These are phyloP conservation scores for Epinephelus coioides DNA, from an alignment of 2,797 vertebrate species.

Conservation along the genomic window DNA sequence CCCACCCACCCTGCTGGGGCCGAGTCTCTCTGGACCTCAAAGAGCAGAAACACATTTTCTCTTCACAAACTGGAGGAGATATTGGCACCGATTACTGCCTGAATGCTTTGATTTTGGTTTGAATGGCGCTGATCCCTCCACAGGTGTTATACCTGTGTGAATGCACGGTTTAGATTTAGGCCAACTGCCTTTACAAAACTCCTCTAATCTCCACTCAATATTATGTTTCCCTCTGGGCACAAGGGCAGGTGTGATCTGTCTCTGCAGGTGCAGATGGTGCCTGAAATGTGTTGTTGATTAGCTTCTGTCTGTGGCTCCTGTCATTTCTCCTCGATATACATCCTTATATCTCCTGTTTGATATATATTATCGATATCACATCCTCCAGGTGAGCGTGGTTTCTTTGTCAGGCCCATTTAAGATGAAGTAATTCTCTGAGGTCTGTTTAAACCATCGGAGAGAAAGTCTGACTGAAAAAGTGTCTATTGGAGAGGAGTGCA, in stretches of 20 bases:
- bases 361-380: constrained; percentile 44
- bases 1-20: constrained; percentile 74
- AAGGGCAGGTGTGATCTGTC: constrained; percentile 69
- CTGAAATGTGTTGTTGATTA: constrained; percentile 53
- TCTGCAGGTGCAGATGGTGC: constrained; percentile 75
- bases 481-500: constrained; percentile 39
- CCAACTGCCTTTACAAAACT: constrained; percentile 58
- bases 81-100: constrained; percentile 61
- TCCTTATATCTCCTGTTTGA: constrained; percentile 42
- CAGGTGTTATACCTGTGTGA: constrained; percentile 82
- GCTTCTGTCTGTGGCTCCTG: constrained; percentile 41
- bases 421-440: constrained; percentile 47
- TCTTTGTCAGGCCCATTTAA: constrained; percentile 39
- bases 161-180: constrained; percentile 62
- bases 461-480: constrained; percentile 1
- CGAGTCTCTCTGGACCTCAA: constrained; percentile 66
- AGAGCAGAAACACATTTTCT: constrained; percentile 67
- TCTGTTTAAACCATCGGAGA: not conserved
- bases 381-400: constrained; percentile 43
- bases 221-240: constrained; percentile 69
- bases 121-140: constrained; percentile 70
- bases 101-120: constrained; percentile 55
- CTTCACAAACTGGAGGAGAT: constrained; percentile 59
- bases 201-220: constrained; percentile 69
- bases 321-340: constrained; percentile 35